Evolutionary conservation across 2,797 vertebrate species (phyloP), one percentile per base, ranked within the genome.

Genomic region (Pangasius krempfi): DNA sequence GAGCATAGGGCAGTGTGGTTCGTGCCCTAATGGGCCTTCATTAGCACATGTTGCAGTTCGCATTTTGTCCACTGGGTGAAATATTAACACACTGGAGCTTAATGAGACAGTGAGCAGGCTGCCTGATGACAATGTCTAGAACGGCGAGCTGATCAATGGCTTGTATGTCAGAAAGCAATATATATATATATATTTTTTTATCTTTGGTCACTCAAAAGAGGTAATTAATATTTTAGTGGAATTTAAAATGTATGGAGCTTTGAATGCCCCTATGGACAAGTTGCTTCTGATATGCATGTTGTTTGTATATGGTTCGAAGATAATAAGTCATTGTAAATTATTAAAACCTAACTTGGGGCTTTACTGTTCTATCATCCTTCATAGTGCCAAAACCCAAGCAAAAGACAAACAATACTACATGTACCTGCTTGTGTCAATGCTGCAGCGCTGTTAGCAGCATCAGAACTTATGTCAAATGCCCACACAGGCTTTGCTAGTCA

Each of bases 381-480:
- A 68, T 22, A 22, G 18, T 68, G 64, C 44, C 82, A 70, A 84
- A 84, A 20, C 8, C 44, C 81, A 50, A 50, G 60, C 4, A 0
- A 47, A 52, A 68, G 82, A 68, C 18, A 68, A 84, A 70, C 47
- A 70, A 52, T 22, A 25, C 22, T 40, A 27, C 30, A n/a, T 83
- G 25, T 66, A n/a, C 37, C 60, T 86, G 5, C 2, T 83, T 83
- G 37, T 64, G 60, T 13, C 58, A 85, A 70, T 85, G 13, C 73
- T 58, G 68, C 60, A 44, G 54, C 0, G 56, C 85, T 78, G 27
- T 52, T 68, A 47, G 44, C 44, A 47, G 44, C 44, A 44, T 44
- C 44, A 47, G 44, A 47, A 80, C 86, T 89, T 86, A 91, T 86
- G 86, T 92, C 87, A 90, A 64, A 87, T 64, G 13, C 56, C 88